phyloP scores from a whole-genome alignment of 2,797 vertebrate genomes.

The Artibeus lituratus region DNA sequence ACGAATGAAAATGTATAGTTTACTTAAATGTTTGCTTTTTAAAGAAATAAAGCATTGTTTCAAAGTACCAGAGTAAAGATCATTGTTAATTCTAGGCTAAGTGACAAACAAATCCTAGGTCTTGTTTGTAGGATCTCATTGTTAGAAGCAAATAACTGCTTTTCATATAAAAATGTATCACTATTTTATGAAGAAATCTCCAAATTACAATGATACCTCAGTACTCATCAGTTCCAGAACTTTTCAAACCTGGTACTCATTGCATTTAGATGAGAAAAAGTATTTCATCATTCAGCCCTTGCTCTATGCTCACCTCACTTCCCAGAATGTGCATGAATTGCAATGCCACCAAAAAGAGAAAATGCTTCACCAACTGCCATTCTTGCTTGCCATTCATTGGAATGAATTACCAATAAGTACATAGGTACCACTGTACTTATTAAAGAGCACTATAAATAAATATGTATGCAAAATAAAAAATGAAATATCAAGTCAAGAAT shows the following conservation, averaged over 20 bases:
- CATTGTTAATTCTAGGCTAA: not conserved
- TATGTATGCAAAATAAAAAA: not conserved
- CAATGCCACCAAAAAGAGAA: too few species aligned
- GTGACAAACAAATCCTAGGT: not conserved
- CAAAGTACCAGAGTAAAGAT: not conserved
- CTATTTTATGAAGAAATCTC: not conserved
- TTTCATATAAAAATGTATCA: not conserved
- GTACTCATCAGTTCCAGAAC: too few species aligned
- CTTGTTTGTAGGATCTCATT: not conserved
- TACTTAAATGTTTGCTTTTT: slow-evolving; percentile 17
- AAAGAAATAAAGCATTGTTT: not conserved
- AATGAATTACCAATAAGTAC: too few species aligned
- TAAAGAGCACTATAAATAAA: slow-evolving; percentile 14
- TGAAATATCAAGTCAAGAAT: not conserved
- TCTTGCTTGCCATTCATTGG: too few species aligned
- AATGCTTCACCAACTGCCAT: too few species aligned
- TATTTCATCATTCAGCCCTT: too few species aligned
- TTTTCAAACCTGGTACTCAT: too few species aligned
- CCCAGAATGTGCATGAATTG: too few species aligned
- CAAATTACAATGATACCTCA: not conserved
- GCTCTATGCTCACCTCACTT: too few species aligned
- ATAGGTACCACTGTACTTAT: not conserved
- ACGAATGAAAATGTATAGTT: not conserved
- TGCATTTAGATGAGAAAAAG: too few species aligned
- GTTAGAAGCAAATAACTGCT: not conserved